Base-by-base conservation (phyloP, 2,888 invertebrate genomes). In the Erebia aethiops region DNA sequence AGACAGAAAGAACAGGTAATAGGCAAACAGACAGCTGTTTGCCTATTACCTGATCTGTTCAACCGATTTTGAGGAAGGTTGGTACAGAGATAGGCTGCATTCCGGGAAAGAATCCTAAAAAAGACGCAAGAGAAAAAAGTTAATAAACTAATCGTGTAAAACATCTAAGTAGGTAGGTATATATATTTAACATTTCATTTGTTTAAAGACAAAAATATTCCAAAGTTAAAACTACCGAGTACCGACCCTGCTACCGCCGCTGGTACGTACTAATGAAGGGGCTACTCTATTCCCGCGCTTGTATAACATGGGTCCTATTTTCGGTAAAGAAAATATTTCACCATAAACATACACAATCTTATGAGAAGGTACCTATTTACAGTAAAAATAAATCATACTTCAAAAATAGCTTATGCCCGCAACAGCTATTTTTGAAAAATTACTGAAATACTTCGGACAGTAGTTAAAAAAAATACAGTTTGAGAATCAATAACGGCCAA, bases 241-340 rank as follows among this genome's bases (percentile, higher is more conserved):
- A 35, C 35, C 35, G 35, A 35, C 35, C 35, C 35, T 82, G 81
- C 81, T 79, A 76, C 78, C 81, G 75, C 57, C 49, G 46, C 62
- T 57, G 56, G 18, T 46, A 8, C 49, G 82, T 78, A 82, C 85
- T 91, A 91, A 91, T 90, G 91, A 91, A 91, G 85, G 87, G 86
- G 87, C 89, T 85, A 89, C 77, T 78, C 72, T 76, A 75, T 76
- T 68, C n/a, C 51, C 26, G 63, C 49, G 70, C 64, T 51, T n/a
- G 77, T 70, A 35, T 76, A 77, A 79, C 77, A 80, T 78, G 78
- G 54, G 26, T 51, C 8, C 57, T 54, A 9, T 26, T 71, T 49
- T 52, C 26, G 1, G 0, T 26, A 26, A 26, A 26, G 4, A 26
- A n/a, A 26, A 26, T 26, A 26, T 26, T 26, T 26, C 26, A 26